Percentiles rank a stretch among this genome's conserved stretches.
These are phyloP conservation scores for Physocephala rufipes DNA, from an alignment of 2,888 invertebrate genomes.

Conservation along the genomic window DNA sequence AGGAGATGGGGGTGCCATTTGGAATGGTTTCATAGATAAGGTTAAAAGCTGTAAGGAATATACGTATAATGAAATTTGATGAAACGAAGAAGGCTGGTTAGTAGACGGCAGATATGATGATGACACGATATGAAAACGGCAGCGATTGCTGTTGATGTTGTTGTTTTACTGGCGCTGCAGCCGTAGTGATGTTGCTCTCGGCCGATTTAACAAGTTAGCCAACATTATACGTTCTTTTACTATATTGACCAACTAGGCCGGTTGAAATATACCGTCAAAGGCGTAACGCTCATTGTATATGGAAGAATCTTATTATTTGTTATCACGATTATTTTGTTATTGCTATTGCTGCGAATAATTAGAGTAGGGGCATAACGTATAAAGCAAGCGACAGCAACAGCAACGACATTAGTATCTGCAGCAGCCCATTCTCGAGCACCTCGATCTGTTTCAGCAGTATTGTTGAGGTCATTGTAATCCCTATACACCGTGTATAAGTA, in stretches of 20 bases:
- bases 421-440: background rate
- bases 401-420: background rate
- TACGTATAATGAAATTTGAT: background rate
- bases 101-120: background rate
- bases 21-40: background rate
- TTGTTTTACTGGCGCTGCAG: no score
- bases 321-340: no score
- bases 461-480: background rate
- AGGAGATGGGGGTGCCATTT: background rate
- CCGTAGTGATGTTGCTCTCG: background rate
- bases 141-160: no score
- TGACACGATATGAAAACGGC: background rate
- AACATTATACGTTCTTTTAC: background rate
- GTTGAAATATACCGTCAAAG: no score
- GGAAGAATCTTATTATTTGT: no score
- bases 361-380: no score
- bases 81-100: background rate
- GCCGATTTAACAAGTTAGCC: constrained; percentile 5
- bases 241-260: no score
- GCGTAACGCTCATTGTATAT: no score
- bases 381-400: no score
- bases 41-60: background rate
- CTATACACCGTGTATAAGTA: no score
- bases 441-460: background rate
- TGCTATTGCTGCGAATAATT: no score